Evolutionary conservation across 1,140 invertebrate species (phyloP).

Genomic region (Drosophila grimshawi): DNA sequence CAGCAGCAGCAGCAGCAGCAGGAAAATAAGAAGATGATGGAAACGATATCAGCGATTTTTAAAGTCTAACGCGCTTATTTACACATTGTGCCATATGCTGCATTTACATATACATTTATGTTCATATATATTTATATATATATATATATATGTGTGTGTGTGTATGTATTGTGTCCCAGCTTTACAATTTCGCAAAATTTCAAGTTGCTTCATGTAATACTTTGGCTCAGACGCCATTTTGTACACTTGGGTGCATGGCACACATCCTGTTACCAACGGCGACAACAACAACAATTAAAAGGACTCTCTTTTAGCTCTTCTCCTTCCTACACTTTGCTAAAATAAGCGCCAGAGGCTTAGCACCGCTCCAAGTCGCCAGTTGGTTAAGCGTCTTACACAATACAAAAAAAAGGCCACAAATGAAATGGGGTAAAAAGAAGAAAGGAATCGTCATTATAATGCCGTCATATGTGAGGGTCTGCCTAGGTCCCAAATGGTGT

Average conservation of each 20-base stretch:
- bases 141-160: conserved; percentile 31
- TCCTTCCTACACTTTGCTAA: background rate
- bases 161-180: conserved; percentile 36
- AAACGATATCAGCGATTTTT: conserved; percentile 58
- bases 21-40: background rate
- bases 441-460: conserved; percentile 35
- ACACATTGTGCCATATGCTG: conserved; percentile 59
- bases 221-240: conserved; percentile 54
- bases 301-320: conserved; percentile 25
- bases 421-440: conserved; percentile 14
- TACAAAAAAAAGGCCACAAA: conserved; percentile 2
- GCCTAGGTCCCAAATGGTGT: conserved; percentile 43
- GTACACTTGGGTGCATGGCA: conserved; percentile 43
- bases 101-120: conserved; percentile 32
- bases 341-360: conserved; percentile 47
- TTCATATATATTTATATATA: conserved; percentile 4
- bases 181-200: conserved; percentile 56
- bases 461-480: conserved; percentile 49
- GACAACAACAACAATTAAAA: conserved; percentile 67
- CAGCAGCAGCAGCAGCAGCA: background rate
- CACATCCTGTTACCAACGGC: conserved; percentile 21
- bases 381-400: conserved; percentile 59
- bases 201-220: conserved; percentile 65
- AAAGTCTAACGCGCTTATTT: conserved; percentile 73
- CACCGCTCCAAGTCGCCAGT: conserved; percentile 42